These are phyloP conservation scores for Agrotis puta DNA, from an alignment of 2,888 invertebrate genomes.

Conservation along the genomic window DNA sequence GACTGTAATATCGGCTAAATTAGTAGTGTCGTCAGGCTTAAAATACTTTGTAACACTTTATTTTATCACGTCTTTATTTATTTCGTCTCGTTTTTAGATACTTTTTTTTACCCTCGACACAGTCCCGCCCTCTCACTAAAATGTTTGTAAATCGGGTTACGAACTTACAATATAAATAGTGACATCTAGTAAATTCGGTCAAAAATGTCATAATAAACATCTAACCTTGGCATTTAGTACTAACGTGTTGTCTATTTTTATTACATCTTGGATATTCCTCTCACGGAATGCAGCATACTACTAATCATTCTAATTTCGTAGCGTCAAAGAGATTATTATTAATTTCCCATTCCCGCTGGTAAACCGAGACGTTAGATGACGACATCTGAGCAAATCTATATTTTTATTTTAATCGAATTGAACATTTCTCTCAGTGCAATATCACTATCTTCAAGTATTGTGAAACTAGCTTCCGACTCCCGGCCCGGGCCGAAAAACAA, in stretches of 20 bases:
- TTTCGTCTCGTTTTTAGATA: not conserved
- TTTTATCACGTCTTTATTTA: not conserved
- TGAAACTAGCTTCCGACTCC: not conserved
- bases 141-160: conserved; percentile 1
- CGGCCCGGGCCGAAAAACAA: no score
- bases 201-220: conserved; percentile 49
- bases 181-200: conserved; percentile 25
- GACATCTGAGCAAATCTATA: conserved; percentile 12
- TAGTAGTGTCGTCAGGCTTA: not conserved
- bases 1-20: not conserved
- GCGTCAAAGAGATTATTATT: conserved; percentile 36
- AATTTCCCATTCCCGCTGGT: conserved; percentile 39
- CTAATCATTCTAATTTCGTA: conserved; percentile 56
- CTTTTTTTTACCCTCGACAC: not conserved
- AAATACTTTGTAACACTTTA: not conserved
- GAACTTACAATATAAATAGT: not conserved
- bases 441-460: not conserved
- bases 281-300: conserved; percentile 43
- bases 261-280: conserved; percentile 28
- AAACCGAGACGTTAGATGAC: conserved; percentile 17
- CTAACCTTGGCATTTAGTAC: conserved; percentile 44
- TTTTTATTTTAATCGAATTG: conserved; percentile 17
- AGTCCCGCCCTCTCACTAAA: not conserved
- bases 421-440: conserved; percentile 18
- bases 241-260: conserved; percentile 52